These are phyloP conservation scores for Centropus bengalensis DNA, from an alignment of 2,113 vertebrate species.

Conservation along the genomic window DNA sequence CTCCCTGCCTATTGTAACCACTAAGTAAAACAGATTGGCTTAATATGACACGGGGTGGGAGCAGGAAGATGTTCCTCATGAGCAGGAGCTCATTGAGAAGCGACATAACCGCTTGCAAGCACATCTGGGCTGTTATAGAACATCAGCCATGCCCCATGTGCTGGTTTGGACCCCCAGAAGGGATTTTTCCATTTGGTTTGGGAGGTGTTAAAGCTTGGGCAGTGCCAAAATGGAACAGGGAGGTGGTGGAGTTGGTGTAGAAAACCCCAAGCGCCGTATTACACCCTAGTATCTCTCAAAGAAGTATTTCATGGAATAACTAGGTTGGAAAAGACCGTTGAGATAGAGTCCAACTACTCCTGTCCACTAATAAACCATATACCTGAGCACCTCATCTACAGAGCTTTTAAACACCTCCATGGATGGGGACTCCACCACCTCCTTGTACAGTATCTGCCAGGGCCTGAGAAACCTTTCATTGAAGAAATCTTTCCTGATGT, in stretches of 20 bases:
- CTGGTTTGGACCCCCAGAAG: rapidly evolving
- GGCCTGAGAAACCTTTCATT: too few relatives aligned
- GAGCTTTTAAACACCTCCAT: too few relatives aligned
- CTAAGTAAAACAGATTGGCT: not conserved
- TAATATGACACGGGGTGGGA: not conserved
- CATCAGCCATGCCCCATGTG: rapidly evolving
- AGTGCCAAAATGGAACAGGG: rapidly evolving
- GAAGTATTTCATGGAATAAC: too few relatives aligned
- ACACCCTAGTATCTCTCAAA: not conserved
- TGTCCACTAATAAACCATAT: too few relatives aligned
- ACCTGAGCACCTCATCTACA: too few relatives aligned
- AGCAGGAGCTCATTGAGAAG: not conserved
- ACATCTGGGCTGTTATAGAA: not conserved
- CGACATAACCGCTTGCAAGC: not conserved
- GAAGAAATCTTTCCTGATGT: too few relatives aligned
- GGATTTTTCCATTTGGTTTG: not conserved
- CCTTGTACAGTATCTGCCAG: too few relatives aligned
- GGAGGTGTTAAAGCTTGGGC: not conserved
- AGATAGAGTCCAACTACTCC: too few relatives aligned
- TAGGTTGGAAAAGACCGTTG: too few relatives aligned
- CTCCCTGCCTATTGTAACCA: not conserved
- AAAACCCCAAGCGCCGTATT: not conserved
- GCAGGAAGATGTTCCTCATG: not conserved
- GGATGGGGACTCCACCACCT: too few relatives aligned
- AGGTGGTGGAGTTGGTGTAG: not conserved